These are phyloP conservation scores for Florisuga fusca DNA, from an alignment of 2,797 vertebrate genomes.

Conservation along the genomic window DNA sequence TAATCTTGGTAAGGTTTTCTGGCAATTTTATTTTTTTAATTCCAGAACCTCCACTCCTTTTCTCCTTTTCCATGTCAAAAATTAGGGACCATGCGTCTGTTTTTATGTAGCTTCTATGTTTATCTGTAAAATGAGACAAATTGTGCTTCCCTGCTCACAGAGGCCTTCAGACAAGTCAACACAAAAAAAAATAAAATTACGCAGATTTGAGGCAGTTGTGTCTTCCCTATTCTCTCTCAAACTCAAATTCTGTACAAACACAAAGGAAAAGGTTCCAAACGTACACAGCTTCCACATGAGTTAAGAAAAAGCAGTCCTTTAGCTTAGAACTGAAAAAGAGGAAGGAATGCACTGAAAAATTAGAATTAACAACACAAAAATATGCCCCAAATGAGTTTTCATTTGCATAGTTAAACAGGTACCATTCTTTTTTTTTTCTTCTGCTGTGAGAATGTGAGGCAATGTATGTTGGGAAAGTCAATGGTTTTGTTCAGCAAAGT, in stretches of 20 bases:
- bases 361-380: slow-evolving; percentile 10
- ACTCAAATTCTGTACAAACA: not conserved
- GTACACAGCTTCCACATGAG: not conserved
- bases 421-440: not conserved
- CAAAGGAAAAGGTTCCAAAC: not conserved
- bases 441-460: not conserved
- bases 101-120: not conserved
- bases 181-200: not conserved
- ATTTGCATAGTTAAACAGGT: slow-evolving; percentile 42
- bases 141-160: not conserved
- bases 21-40: not conserved
- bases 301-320: not conserved
- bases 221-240: not conserved
- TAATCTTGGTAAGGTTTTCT: not conserved
- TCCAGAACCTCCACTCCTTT: not conserved
- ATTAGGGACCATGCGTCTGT: not conserved
- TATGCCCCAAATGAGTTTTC: slow-evolving; percentile 47
- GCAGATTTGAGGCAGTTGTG: not conserved
- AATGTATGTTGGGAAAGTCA: not conserved
- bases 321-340: not conserved
- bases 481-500: not conserved
- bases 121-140: not conserved
- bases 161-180: not conserved
- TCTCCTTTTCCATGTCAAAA: not conserved
- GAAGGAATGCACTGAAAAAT: not conserved